These are phyloP conservation scores for Drosophila equinoxialis DNA, from an alignment of 1,140 invertebrate genomes.

Conservation along the genomic window DNA sequence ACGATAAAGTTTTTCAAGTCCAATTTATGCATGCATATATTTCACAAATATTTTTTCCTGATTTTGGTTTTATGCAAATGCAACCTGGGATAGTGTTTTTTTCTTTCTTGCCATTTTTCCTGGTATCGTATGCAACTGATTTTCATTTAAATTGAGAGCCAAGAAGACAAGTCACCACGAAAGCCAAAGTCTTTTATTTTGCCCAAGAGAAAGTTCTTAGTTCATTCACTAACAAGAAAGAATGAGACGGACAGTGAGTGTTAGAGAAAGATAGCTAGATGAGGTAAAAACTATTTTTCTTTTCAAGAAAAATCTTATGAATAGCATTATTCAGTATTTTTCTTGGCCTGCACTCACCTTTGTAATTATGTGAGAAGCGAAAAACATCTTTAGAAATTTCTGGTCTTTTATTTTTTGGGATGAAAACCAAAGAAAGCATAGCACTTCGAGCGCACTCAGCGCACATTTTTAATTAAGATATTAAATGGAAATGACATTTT, in stretches of 20 bases:
- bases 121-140: constrained; percentile 48
- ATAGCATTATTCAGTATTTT: constrained; percentile 54
- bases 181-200: constrained; percentile 41
- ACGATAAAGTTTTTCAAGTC: constrained; percentile 40
- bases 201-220: constrained; percentile 40
- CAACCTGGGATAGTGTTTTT: constrained; percentile 37
- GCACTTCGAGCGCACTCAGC: constrained; percentile 35
- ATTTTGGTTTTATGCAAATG: constrained; percentile 53
- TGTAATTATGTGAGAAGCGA: constrained; percentile 32
- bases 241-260: neutral
- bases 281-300: constrained; percentile 36
- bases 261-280: constrained; percentile 19
- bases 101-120: constrained; percentile 15
- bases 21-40: constrained; percentile 51
- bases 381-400: constrained; percentile 41
- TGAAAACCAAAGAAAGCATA: neutral
- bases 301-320: constrained; percentile 52
- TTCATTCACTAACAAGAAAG: neutral
- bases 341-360: constrained; percentile 28
- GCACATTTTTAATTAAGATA: constrained; percentile 58
- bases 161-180: constrained; percentile 31
- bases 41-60: constrained; percentile 19
- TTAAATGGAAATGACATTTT: constrained; percentile 46
- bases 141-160: constrained; percentile 59
- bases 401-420: constrained; percentile 6